Base-by-base conservation (phyloP, 2,113 vertebrate species). In the Psophia crepitans region DNA sequence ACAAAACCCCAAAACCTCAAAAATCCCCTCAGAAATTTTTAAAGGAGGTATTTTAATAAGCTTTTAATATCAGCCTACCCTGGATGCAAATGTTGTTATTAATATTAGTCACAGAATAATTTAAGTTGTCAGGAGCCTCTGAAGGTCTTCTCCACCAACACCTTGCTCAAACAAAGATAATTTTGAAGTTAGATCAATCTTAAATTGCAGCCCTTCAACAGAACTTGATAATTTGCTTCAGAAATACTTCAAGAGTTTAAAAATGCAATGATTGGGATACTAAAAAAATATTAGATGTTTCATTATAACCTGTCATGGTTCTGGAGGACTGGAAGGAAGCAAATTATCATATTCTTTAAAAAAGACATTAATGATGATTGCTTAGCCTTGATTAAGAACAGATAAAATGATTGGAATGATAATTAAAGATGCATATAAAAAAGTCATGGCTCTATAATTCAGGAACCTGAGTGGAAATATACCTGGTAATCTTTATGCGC, bases 321-420 rank as follows among this genome's bases (percentile, higher is more conserved):
- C 53, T 82, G 46, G 69, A 95, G 92, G 33, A 68, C 73, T 91
- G 73, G 44, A 85, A 92, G 60, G 92, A 94, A 94, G 53, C 35
- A 89, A 79, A 96, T 97, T 96, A 95, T 77, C 95, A 94, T 97
- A 93, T 96, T 84, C 77, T 96, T 95, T 79, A 17, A 92, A 89
- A 89, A 93, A 92, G 41, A 41, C 84, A 84, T 95, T 96, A 92
- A 93, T 87, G 83, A 87, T 96, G 95, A 97, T 97, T 96, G 89
- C 95, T 90, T 87, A 93, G 32, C 61, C 96, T 95, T 97, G 97
- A 95, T 97, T 97, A 97, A 95, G 90, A 93, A 89, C 87, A 97
- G 96, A 90, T 95, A 88, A 96, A 96, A 93, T 97, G 94, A 96
- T 97, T 96, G 90, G 95, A 93, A 85, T 84, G 84, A 54, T 97